Percentiles rank a stretch among this genome's conserved stretches.
Evolutionary conservation across 2,888 invertebrate species (phyloP).

Genomic region (Blastobasis adustella): DNA sequence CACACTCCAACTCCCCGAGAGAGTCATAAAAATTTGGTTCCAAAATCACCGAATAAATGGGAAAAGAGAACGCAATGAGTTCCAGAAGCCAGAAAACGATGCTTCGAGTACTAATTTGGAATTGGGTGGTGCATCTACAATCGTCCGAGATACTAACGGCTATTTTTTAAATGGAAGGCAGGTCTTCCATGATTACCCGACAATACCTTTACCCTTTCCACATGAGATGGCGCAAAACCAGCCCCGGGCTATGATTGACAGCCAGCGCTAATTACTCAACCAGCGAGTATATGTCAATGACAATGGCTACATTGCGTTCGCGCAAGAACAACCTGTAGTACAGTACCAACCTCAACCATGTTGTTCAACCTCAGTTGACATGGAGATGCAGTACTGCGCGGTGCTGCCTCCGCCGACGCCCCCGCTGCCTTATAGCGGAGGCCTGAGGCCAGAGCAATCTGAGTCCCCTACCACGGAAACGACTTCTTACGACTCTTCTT

Average conservation of each 20-base stretch:
- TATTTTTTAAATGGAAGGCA: conserved; percentile 18
- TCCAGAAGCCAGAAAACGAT: conserved; percentile 25
- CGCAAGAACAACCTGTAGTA: no score
- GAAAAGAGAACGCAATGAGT: conserved; percentile 76
- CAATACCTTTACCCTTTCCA: conserved; percentile 15
- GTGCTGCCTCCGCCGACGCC: no score
- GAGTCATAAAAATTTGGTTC: conserved; percentile 87
- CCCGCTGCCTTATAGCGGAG: no score
- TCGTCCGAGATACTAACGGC: conserved; percentile 35
- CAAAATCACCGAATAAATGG: conserved; percentile 81
- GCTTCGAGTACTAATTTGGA: conserved; percentile 41
- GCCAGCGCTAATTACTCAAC: no score
- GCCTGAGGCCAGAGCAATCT: no score
- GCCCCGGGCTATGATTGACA: conserved; percentile 7
- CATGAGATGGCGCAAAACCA: conserved; percentile 9
- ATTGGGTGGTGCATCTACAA: conserved; percentile 17
- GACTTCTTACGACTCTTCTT: no score
- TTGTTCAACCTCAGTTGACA: no score
- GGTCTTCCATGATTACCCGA: conserved; percentile 29
- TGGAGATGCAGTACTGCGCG: no score
- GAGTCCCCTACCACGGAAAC: no score
- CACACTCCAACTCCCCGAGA: conserved; percentile 33
- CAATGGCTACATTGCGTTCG: no score
- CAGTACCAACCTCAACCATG: no score
- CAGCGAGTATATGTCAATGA: no score